Evolutionary conservation across 1,140 invertebrate species (phyloP), one percentile per base, ranked within the genome.

Genomic region (Antheraea pernyi): DNA sequence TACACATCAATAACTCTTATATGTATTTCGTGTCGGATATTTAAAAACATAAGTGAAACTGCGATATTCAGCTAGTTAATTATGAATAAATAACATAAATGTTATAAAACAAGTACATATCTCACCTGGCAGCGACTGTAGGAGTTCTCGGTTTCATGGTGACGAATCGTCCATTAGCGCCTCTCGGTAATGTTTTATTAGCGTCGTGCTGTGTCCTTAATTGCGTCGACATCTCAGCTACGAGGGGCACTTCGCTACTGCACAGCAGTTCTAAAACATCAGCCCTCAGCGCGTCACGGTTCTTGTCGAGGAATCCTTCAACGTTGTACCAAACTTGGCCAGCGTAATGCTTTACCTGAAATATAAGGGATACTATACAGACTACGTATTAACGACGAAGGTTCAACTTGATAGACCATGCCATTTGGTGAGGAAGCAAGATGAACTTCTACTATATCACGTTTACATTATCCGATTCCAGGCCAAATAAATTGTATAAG

Each of bases 121-220:
- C 42, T 63, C 80, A 93, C 92, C 93, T 93, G 0, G 98, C 98
- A 2, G 98, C 97, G 0, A 99, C 98, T 0, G 98, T 99, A 0
- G 98, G 97, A 0, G 98, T 98, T 70, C 98, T 93, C 0, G 98
- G 98, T 91, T 99, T 99, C 97, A 99, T 98, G 5, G 98, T 99
- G 0, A 99, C 97, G 81, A 99, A 99, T 69, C 98, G 94, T 1
- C 98, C 98, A 77, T 99, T 98, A 9, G 96, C 81, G 83, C 95
- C 94, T 94, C 97, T 90, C 85, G 96, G 88, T 86, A 96, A 73
- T 82, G 96, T 94, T 94, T 95, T 94, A 16, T 93, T 93, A 0
- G 91, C 91, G 53, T 96, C 93, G 16, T 95, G 94, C 67, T 95
- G 94, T 0, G 94, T 94, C 19, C 95, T 88, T 42, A 95, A 80